Base-by-base conservation (phyloP, 2,113 vertebrate species). In the Aegithalos caudatus region DNA sequence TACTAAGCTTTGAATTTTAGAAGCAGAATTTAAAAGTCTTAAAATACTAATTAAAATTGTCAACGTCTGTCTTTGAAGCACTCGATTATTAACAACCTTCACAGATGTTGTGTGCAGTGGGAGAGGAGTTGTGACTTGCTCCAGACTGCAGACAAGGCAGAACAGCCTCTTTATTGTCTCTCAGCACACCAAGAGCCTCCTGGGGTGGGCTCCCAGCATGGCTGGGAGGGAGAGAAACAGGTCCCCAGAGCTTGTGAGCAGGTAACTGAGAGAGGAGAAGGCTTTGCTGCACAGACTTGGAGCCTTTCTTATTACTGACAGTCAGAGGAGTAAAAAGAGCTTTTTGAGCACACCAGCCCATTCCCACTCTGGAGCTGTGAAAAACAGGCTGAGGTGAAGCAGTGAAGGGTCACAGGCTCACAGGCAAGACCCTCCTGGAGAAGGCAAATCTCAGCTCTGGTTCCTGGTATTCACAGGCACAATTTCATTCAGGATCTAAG, bases 201-300 rank as follows among this genome's bases (percentile, higher is more conserved):
- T 0, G 0, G 2, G 18, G 16, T 6, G 44, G n/a, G 40, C 35
- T 76, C 76, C 88, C 79, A 47, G 70, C 2, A 0, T 1, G 56
- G 51, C 61, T 40, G 57, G n/a, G 31, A 50, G 38, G 16, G 47
- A 45, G 71, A 2, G 33, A 27, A 47, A 25, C 54, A 31, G 40
- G 7, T 44, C 6, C 35, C 40, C 58, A 38, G 15, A 56, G 29
- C n/a, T 25, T n/a, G 19, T 20, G 31, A 61, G 35, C n/a, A 45
- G 48, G 22, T 31, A 37, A 35, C 23, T 28, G 15, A 28, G 37
- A 51, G 37, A 31, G 69, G 61, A 60, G 44, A 12, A 50, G 16
- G 19, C 18, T 66, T 5, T 1, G 0, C 35, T 58, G 12, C 23
- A 23, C 45, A 58, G 12, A 27, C 25, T 38, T 24, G 12, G 12